Conservation (phyloP, 2,888 invertebrate genomes). For the Carabus problematicus region DNA sequence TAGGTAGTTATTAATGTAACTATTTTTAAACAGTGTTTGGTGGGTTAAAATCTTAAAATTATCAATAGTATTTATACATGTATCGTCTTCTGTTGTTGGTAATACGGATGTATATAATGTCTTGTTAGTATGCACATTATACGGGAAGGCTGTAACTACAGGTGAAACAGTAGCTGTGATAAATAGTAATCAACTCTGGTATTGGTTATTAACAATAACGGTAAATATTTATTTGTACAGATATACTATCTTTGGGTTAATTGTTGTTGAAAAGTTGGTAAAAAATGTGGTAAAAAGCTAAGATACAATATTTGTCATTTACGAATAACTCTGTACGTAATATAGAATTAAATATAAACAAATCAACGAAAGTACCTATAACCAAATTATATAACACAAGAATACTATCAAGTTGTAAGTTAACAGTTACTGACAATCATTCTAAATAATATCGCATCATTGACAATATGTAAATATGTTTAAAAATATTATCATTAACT, state of each 20-base stretch:
- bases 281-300: no score
- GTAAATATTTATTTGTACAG: slow-evolving; percentile 14
- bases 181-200: background rate
- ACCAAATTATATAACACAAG: no score
- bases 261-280: background rate
- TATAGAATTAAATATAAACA: slow-evolving; percentile 3
- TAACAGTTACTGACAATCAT: no score
- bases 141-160: background rate
- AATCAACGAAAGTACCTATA: background rate
- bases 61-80: background rate
- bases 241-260: slow-evolving; percentile 13
- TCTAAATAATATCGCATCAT: no score
- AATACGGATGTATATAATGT: no score
- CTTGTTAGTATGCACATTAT: background rate
- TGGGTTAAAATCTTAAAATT: background rate
- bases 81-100: no score
- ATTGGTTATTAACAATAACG: slow-evolving; percentile 10
- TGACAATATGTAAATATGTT: no score
- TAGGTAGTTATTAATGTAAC: background rate
- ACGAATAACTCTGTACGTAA: background rate
- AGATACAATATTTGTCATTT: no score
- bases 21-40: background rate
- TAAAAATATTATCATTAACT: no score
- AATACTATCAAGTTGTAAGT: no score
- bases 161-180: no score